These are phyloP conservation scores for Troides helena DNA, from an alignment of 2,888 invertebrate genomes.

Conservation along the genomic window DNA sequence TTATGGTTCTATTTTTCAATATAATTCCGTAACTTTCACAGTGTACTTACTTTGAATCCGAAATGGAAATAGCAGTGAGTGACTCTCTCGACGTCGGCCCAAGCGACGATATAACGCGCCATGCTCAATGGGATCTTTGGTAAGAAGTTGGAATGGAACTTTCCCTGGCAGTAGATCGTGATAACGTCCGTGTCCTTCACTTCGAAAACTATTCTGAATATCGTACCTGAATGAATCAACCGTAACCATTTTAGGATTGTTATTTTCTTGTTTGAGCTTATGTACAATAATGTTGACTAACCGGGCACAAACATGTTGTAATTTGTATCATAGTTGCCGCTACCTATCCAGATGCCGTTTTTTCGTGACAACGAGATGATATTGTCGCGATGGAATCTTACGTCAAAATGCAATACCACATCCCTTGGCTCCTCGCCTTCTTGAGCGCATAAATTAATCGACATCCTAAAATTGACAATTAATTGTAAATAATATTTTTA, in stretches of 20 bases:
- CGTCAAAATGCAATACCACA: conserved; percentile 73
- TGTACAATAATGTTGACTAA: conserved; percentile 37
- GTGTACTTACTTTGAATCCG: conserved; percentile 46
- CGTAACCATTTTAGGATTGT: not conserved
- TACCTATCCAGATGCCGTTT: conserved; percentile 74
- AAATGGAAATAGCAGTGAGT: conserved; percentile 70
- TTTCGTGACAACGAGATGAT: conserved; percentile 70
- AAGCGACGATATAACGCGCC: conserved; percentile 69
- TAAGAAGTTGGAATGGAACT: conserved; percentile 73
- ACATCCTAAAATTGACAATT: conserved; percentile 54
- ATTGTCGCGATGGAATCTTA: conserved; percentile 71
- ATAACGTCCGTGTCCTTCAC: conserved; percentile 74
- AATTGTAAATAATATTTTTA: no score
- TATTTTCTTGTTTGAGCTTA: not conserved
- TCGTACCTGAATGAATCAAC: conserved; percentile 52
- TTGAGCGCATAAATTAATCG: conserved; percentile 71
- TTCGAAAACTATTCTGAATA: conserved; percentile 72
- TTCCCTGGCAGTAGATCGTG: conserved; percentile 75
- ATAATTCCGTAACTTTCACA: not conserved
- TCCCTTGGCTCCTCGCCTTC: conserved; percentile 72
- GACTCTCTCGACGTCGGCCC: conserved; percentile 69
- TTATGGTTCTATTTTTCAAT: no score
- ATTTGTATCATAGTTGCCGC: conserved; percentile 73
- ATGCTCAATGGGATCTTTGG: conserved; percentile 70
- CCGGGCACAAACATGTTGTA: conserved; percentile 77